A percentile compares a stretch with the other conserved stretches of the same genome.
These are phyloP conservation scores for Dasyprocta punctata DNA, from an alignment of 2,113 vertebrate genomes.

Conservation along the genomic window DNA sequence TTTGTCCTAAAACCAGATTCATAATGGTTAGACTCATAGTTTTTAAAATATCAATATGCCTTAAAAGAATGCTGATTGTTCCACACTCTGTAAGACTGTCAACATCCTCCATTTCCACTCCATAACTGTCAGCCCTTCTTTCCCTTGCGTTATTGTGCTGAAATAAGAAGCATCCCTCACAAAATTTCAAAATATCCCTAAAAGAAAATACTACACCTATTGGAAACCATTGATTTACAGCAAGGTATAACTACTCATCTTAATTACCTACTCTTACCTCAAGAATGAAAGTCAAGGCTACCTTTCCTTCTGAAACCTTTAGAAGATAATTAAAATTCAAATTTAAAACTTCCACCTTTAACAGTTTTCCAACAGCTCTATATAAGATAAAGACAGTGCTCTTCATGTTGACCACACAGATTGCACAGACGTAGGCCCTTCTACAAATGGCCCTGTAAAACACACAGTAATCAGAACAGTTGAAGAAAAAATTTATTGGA, in stretches of 20 bases:
- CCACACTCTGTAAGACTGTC: not conserved
- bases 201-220: not conserved
- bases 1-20: constrained; percentile 37
- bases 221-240: not conserved
- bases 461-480: not conserved
- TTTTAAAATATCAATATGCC: constrained; percentile 10
- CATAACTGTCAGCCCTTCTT: not conserved
- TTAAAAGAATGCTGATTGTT: constrained; percentile 28
- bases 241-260: not conserved
- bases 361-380: not conserved
- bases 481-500: not conserved
- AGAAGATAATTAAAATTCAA: constrained; percentile 10
- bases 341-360: constrained; percentile 24
- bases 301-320: constrained; percentile 37
- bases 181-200: not conserved
- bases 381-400: not conserved
- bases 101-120: not conserved
- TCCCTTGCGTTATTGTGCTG: not conserved
- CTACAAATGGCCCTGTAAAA: not conserved
- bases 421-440: not conserved
- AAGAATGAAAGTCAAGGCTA: not conserved
- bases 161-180: not conserved
- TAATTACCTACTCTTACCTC: not conserved
- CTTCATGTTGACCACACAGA: not conserved
- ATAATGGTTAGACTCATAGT: constrained; percentile 17